Evolutionary conservation across 2,888 invertebrate genomes (phyloP).

Genomic region (Andrena flavipes): DNA sequence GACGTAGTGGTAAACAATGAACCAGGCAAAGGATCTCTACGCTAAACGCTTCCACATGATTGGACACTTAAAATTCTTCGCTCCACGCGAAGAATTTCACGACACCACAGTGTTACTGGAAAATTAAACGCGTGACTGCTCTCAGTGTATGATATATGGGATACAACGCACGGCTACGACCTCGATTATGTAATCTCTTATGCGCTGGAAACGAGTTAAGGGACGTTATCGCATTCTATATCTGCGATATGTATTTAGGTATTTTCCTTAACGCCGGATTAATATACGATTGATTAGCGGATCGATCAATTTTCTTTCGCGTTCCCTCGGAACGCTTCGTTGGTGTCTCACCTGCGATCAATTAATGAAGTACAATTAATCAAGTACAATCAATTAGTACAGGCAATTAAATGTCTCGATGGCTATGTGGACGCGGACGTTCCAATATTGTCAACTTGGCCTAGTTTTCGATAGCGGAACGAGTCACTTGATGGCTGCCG

Average conservation of each 20-base stretch:
- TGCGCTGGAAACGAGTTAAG: neutral
- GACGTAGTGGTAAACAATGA: no score
- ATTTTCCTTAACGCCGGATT: neutral
- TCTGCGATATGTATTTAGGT: neutral
- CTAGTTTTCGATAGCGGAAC: constrained; percentile 22
- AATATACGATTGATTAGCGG: neutral
- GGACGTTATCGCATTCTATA: neutral
- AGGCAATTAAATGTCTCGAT: neutral
- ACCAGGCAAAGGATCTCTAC: no score
- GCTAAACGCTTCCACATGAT: neutral
- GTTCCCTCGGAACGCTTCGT: neutral
- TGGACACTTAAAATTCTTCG: neutral
- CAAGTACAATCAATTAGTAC: neutral
- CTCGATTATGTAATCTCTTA: constrained; percentile 16
- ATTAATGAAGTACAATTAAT: no score
- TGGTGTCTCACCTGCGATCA: neutral
- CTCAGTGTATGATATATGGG: neutral
- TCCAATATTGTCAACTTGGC: constrained; percentile 38
- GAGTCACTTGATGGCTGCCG: neutral
- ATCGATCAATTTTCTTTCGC: neutral
- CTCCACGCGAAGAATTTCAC: neutral
- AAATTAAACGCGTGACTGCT: constrained; percentile 1
- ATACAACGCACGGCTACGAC: neutral
- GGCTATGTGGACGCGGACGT: no score
- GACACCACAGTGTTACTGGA: neutral